Base-by-base conservation (phyloP, 2,888 invertebrate genomes). In the Cheiracanthium punctorium region DNA sequence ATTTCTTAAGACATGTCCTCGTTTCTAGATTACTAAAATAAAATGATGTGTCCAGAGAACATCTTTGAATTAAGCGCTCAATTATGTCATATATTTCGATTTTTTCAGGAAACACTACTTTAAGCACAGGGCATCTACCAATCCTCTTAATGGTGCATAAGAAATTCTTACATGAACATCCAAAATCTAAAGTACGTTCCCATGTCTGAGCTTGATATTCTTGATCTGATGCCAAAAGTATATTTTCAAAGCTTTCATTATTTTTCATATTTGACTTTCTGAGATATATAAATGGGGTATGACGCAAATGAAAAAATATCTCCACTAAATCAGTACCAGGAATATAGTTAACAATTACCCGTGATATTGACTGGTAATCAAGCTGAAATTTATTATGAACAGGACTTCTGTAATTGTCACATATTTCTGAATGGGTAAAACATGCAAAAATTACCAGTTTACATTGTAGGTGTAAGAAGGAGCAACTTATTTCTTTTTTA, bases 381-480 rank as follows among this genome's bases (percentile, higher is more conserved):
- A 87, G 52, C 4, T 37, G 24, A 71, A 87, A 82, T 64, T 82
- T 87, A 24, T 82, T 29, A 58, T 58, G 58, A 28, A 74, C 52
- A 43, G 28, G 12, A 7, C 37, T 65, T n/a, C n/a, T n/a, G n/a
- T n/a, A n/a, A n/a, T n/a, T n/a, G n/a, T n/a, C n/a, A 71, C 82
- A 82, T 7, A 58, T 30, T 17, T 5, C 17, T 29, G 17, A 20
- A 73, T 87, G 73, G 14, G 30, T 72, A 5, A 81, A 33, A 48
- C 85, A 86, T 0, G 75, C 52, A 43, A 67, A 86, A 17, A 88
- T 12, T 28, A 41, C 10, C 20, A 82, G 48, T 14, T 71, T 64
- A n/a, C 70, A 29, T 17, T 75, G 76, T 43, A 64, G 76, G 48
- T 88, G 88, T 4, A 72, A 67, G 72, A 88, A 88, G 14, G 85